Evolutionary conservation across 1,140 invertebrate species (phyloP).

Genomic region (Drosophila guanche): DNA sequence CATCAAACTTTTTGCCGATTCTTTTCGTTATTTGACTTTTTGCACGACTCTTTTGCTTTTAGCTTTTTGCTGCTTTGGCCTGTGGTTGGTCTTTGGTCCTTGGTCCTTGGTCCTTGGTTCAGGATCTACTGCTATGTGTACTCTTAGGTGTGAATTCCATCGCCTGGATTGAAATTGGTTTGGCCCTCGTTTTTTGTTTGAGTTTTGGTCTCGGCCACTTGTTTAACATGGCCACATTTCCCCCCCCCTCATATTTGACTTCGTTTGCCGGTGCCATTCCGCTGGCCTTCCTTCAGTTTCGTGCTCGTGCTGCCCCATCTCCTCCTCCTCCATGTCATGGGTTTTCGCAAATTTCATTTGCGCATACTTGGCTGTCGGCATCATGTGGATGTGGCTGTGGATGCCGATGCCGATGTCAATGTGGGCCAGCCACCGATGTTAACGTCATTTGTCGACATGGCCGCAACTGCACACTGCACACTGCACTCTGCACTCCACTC

Average conservation of each 20-base stretch:
- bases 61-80: background rate
- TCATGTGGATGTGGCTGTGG: background rate
- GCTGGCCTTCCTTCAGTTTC: slow-evolving; percentile 10
- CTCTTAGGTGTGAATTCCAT: slow-evolving; percentile 16
- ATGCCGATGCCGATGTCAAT: slow-evolving; percentile 26
- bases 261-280: background rate
- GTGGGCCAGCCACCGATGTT: slow-evolving; percentile 1
- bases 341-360: slow-evolving; percentile 55
- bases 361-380: slow-evolving; percentile 35
- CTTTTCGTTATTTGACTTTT: slow-evolving; percentile 58
- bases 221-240: background rate
- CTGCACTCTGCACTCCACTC: slow-evolving; percentile 50
- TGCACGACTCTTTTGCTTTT: slow-evolving; percentile 2
- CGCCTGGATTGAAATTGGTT: slow-evolving; percentile 32
- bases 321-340: background rate
- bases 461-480: slow-evolving; percentile 3
- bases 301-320: background rate
- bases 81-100: background rate
- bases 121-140: background rate
- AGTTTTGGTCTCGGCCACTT: slow-evolving; percentile 1
- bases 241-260: background rate
- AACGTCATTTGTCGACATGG: slow-evolving; percentile 26
- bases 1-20: slow-evolving; percentile 57
- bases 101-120: background rate
- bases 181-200: slow-evolving; percentile 3